Base-by-base conservation (phyloP, 2,888 invertebrate species). In the Hydraecia micacea region DNA sequence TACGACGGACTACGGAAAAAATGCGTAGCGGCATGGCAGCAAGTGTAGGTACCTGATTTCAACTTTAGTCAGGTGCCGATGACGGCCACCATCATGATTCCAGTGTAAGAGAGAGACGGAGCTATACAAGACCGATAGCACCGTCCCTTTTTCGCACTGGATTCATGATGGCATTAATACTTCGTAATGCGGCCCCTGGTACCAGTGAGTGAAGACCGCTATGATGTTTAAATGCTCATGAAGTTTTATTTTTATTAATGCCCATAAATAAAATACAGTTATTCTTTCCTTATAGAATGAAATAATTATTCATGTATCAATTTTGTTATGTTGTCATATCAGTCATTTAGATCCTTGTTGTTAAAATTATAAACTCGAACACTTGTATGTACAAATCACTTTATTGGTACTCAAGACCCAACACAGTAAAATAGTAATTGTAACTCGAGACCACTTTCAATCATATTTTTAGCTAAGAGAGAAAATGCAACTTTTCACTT, bases 1-100 rank as follows among this genome's bases (percentile, higher is more conserved):
- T 81, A 81, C 81, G 80, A 58, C 55, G 25, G 36, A 42, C 69
- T 81, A 81, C 75, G 69, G 66, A 80, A 62, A 55, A 69, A 42
- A 65, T 52, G 8, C 60, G 80, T 76, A 81, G 76, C 65, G 1
- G 9, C 58, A 9, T 18, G 21, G 42, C 11, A 36, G 65, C 28
- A 39, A 72, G 60, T 36, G 46, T 42, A 28, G 42, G 42, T 42
- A 42, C 28, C 13, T 13, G 2, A 21, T 71, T 0, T 39, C 9
- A 32, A 62, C 9, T 62, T 3, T 32, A 4, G 32, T 32, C 62
- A 62, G 9, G 32, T 52, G 18, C 49, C 7, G 7, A 25, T 52
- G 3, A 52, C 3, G 52, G 32, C 2, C 32, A 32, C 32, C 32
- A 52, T 52, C 8, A 25, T 9, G 2, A 55, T 55, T 55, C 3